Evolutionary conservation across 2,113 vertebrate genomes (phyloP), one percentile per base, ranked within the genome.

Genomic region (Anhinga rufa): DNA sequence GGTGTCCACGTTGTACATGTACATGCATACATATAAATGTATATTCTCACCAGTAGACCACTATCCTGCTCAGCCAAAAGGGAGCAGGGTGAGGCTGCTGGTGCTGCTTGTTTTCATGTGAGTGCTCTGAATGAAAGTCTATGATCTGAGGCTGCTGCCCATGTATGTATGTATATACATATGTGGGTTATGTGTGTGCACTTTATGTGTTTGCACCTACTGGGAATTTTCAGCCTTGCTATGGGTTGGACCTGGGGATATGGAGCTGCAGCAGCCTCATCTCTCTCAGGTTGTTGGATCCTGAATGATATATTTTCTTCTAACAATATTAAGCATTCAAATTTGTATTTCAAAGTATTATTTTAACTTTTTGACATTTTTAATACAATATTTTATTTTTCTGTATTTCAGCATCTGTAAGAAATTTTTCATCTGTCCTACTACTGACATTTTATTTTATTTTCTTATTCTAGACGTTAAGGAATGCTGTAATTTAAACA

Each of bases 151-250:
- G n/a, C 25, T 64, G n/a, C 4, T 65, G 31, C 15, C 4, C 22
- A 4, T 1, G 2, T 28, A 6, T 48, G 21, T 19, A 21, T 17
- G 5, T 25, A 2, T 34, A 7, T 7, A 29, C 11, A 3, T 2
- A 8, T 4, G 8, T 15, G 7, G 9, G 16, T 1, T 3, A 9
- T 4, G 12, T 6, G 26, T 17, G 31, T 14, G 8, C 12, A 7
- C 8, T 24, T 16, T 55, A 13, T 40, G 15, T 36, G 6, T 9
- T 61, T 61, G 21, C 3, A 5, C 12, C 14, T 70, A 18, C 21
- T 46, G 17, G 46, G 28, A 34, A 26, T 31, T 71, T 66, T 48
- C 22, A 71, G 1, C 4, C n/a, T 70, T 7, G 3, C 7, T 28
- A 14, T 1, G 3, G 7, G 6, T 40, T 76, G 32, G 7, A 79